Evolutionary conservation across 2,888 invertebrate species (phyloP).

Genomic region (Philereme transversata): DNA sequence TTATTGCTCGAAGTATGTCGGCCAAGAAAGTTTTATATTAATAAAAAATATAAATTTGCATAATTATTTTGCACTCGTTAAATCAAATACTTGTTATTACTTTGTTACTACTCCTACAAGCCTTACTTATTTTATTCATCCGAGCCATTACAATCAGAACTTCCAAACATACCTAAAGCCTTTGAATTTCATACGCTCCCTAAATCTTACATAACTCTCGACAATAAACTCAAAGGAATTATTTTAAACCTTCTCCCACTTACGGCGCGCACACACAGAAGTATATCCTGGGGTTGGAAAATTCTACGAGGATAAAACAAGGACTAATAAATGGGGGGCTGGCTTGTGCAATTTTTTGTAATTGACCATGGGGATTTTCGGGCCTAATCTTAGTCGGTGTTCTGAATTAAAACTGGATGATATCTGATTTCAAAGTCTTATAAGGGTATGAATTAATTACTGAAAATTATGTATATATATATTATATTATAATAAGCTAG

Average conservation of each 20-base stretch:
- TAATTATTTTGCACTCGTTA: too few species aligned
- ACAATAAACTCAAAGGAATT: conserved; percentile 46
- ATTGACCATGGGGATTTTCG: too few species aligned
- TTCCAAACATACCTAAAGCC: conserved; percentile 29
- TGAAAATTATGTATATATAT: too few species aligned
- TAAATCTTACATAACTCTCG: conserved; percentile 32
- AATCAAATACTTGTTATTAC: neutral
- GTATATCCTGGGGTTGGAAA: conserved; percentile 45
- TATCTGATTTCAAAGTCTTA: too few species aligned
- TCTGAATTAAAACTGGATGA: too few species aligned
- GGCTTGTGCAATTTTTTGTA: too few species aligned
- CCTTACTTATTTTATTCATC: conserved; percentile 10
- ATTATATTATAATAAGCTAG: too few species aligned
- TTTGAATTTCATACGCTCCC: conserved; percentile 25
- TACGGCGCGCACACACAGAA: conserved; percentile 33
- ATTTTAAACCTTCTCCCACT: conserved; percentile 37
- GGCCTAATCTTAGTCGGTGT: too few species aligned
- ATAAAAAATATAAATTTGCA: too few species aligned
- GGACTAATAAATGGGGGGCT: neutral
- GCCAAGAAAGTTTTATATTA: too few species aligned
- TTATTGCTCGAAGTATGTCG: too few species aligned
- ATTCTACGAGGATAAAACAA: conserved; percentile 23
- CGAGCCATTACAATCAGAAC: conserved; percentile 26
- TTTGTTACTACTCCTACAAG: neutral
- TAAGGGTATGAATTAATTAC: too few species aligned